These are phyloP conservation scores for Drosophila sucinea DNA, from an alignment of 1,140 invertebrate genomes.

Conservation along the genomic window DNA sequence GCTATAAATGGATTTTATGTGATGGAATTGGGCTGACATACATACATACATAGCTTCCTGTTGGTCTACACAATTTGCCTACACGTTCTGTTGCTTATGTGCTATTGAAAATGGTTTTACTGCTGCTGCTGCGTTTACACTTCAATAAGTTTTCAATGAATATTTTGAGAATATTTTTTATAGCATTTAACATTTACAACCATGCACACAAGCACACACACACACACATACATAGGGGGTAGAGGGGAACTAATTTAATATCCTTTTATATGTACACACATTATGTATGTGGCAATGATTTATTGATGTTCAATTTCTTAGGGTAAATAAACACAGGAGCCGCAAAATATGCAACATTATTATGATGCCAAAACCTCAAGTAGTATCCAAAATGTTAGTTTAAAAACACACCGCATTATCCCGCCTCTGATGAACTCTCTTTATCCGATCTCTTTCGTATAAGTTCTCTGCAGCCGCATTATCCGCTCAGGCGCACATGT, in stretches of 20 bases:
- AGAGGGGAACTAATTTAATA: conserved; percentile 38
- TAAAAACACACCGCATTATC: conserved; percentile 39
- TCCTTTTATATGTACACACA: neutral
- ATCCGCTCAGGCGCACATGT: conserved; percentile 57
- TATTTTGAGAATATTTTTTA: conserved; percentile 79
- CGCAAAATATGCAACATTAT: conserved; percentile 10
- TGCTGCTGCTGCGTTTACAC: conserved; percentile 61
- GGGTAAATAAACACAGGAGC: neutral
- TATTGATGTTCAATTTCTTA: conserved; percentile 38
- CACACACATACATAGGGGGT: neutral
- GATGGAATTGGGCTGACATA: conserved; percentile 36
- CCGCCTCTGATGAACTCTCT: conserved; percentile 17
- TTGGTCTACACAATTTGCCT: conserved; percentile 32
- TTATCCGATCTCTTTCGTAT: conserved; percentile 31
- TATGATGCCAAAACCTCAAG: conserved; percentile 1
- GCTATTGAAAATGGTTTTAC: conserved; percentile 67
- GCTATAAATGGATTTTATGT: conserved; percentile 55
- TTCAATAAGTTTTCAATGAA: conserved; percentile 80
- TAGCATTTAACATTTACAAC: conserved; percentile 64
- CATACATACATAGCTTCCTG: conserved; percentile 27
- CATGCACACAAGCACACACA: conserved; percentile 37
- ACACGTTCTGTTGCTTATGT: conserved; percentile 7
- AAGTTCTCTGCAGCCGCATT: conserved; percentile 15
- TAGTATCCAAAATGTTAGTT: conserved; percentile 1
- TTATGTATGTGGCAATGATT: conserved; percentile 38